Base-by-base conservation (phyloP, 2,888 invertebrate genomes). In the Euproctis similis region DNA sequence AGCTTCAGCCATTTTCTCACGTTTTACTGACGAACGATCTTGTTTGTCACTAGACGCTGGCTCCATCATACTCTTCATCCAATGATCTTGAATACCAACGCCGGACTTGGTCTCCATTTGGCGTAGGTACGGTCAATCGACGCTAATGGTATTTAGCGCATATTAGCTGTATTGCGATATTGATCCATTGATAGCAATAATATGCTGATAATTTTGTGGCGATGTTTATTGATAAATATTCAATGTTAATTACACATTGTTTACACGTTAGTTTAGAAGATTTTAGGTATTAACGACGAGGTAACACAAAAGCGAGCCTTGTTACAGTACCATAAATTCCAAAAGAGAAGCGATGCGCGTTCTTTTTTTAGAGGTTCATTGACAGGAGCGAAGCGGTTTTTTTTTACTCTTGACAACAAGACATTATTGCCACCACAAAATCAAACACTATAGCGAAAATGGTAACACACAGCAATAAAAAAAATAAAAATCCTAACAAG, bases 251-350 rank as follows among this genome's bases (percentile, higher is more conserved):
- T 59, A 36, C 54, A 59, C 66, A 68, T 74, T 81, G 80, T 82
- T 81, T 76, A 80, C 77, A 64, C 61, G 61, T 60, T 71, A 65
- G 44, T 59, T 59, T 59, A 58, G 54, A 58, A 57, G 67, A 68
- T 73, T 77, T 73, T 63, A 61, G 63, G 66, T 56, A 62, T 64
- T 65, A 61, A 59, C 45, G 42, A 34, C 43, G 36, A 42, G 63
- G 69, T 71, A 78, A 76, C 64, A 82, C 81, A 81, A 84, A 78
- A 82, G 77, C 61, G 66, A 84, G 81, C 82, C 84, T 84, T 84
- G 84, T 82, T 81, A 77, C 82, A 59, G 72, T 70, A 74, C 75
- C 77, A 82, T 84, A 84, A 84, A 84, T 82, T 80, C 82, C 84
- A 84, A 80, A 81, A 82, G 82, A 81, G 84, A 82, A 82, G 81